Conservation (phyloP, 2,113 vertebrate genomes). For the Antechinus flavipes region DNA sequence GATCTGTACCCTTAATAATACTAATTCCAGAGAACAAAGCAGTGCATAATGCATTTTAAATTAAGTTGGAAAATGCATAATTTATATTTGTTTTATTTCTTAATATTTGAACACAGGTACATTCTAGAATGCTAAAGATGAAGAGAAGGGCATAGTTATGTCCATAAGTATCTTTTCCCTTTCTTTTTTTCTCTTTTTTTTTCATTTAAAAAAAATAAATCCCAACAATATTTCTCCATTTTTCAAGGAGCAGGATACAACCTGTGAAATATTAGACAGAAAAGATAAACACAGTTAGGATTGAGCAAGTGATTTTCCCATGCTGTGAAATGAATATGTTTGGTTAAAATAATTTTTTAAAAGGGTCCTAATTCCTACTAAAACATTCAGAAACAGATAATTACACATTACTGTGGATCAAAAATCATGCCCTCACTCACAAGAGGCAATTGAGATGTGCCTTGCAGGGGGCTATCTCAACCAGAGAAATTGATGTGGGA, state of each 20-base stretch:
- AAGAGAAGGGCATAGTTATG: conserved; percentile 75
- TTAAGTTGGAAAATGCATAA: conserved; percentile 91
- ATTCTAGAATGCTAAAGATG: conserved; percentile 83
- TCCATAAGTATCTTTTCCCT: conserved; percentile 35
- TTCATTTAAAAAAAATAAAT: conserved; percentile 39
- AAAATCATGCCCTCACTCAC: conserved; percentile 79
- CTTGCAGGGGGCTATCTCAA: conserved; percentile 56
- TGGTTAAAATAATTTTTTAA: conserved; percentile 73
- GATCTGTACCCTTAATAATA: conserved; percentile 90
- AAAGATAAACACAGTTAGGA: conserved; percentile 70
- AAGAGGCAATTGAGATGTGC: conserved; percentile 72
- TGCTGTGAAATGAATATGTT: conserved; percentile 80
- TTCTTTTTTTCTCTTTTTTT: not conserved
- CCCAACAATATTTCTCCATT: conserved; percentile 69
- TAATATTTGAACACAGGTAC: conserved; percentile 88
- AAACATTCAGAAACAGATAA: conserved; percentile 79
- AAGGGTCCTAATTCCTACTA: conserved; percentile 76
- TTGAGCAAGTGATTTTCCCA: conserved; percentile 79
- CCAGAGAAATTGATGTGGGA: not conserved
- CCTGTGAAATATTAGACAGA: conserved; percentile 74
- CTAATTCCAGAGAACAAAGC: conserved; percentile 89
- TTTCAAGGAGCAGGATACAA: conserved; percentile 72
- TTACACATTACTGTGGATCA: conserved; percentile 76
- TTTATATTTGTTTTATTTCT: conserved; percentile 92
- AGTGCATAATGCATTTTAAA: conserved; percentile 90